phyloP scores from a whole-genome alignment of 2,888 invertebrate species.

The Melanostoma mellinum region DNA sequence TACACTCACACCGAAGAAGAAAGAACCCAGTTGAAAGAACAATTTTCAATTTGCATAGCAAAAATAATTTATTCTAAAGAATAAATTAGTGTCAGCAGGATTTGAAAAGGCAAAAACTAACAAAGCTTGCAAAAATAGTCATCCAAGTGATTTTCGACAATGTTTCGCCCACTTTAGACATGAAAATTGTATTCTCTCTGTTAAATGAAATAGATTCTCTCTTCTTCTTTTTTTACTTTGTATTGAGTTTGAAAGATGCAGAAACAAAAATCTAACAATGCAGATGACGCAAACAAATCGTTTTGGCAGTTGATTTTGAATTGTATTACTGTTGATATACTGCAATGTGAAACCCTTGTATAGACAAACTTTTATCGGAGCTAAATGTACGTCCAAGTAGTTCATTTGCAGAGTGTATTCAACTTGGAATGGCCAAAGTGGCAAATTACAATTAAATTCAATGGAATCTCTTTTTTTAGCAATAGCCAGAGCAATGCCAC shows the following conservation, averaged over 20 bases:
- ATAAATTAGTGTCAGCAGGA: constrained; percentile 50
- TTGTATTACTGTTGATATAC: constrained; percentile 4
- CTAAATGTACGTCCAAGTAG: constrained; percentile 7
- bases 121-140: constrained; percentile 32
- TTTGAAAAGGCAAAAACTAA: constrained; percentile 15
- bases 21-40: background rate
- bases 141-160: constrained; percentile 26
- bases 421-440: constrained; percentile 12
- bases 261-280: constrained; percentile 36
- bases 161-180: constrained; percentile 36
- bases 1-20: constrained; percentile 43
- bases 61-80: constrained; percentile 56
- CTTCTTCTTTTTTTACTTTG: background rate
- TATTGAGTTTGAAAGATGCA: background rate
- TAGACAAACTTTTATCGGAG: constrained; percentile 2
- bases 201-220: background rate
- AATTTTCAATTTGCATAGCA: constrained; percentile 37
- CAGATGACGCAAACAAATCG: constrained; percentile 45
- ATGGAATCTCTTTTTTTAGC: constrained; percentile 61
- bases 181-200: background rate
- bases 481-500: constrained; percentile 9
- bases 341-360: constrained; percentile 32
- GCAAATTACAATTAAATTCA: constrained; percentile 64
- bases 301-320: constrained; percentile 29
- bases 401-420: constrained; percentile 11